A percentile compares a stretch with the other conserved stretches of the same genome.
Conservation (phyloP, 2,113 vertebrate genomes). For the Nipponia nippon region DNA sequence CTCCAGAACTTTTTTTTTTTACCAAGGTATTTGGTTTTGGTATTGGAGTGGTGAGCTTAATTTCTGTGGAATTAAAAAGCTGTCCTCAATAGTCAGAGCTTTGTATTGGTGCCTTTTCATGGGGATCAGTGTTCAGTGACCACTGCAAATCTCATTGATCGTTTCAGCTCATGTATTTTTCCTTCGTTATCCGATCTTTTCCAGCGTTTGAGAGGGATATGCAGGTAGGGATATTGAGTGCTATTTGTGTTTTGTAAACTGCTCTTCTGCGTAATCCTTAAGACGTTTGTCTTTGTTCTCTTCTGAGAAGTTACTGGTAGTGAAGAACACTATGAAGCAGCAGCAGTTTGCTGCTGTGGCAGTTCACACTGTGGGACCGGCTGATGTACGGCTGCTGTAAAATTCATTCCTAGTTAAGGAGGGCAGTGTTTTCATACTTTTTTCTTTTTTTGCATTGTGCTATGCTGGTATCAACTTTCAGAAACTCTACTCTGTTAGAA, state of each 20-base stretch:
- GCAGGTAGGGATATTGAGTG: not conserved
- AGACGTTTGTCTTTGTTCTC: not conserved
- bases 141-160: not conserved
- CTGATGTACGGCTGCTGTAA: not conserved
- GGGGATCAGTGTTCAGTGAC: not conserved
- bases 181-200: not conserved
- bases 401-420: not conserved
- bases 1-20: not conserved
- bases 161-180: not conserved
- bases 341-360: not conserved
- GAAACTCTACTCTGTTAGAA: not conserved
- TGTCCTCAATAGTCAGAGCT: not conserved
- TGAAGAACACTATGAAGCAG: not conserved
- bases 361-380: not conserved
- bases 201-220: not conserved
- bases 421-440: not conserved
- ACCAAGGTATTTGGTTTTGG: not conserved
- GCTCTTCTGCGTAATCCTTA: not conserved
- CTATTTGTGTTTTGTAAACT: not conserved
- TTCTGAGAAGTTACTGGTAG: not conserved
- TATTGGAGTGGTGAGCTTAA: not conserved
- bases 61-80: not conserved
- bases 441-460: not conserved
- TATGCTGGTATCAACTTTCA: not conserved
- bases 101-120: not conserved